These are phyloP conservation scores for Semotilus atromaculatus DNA, from an alignment of 2,797 vertebrate species.

Conservation along the genomic window DNA sequence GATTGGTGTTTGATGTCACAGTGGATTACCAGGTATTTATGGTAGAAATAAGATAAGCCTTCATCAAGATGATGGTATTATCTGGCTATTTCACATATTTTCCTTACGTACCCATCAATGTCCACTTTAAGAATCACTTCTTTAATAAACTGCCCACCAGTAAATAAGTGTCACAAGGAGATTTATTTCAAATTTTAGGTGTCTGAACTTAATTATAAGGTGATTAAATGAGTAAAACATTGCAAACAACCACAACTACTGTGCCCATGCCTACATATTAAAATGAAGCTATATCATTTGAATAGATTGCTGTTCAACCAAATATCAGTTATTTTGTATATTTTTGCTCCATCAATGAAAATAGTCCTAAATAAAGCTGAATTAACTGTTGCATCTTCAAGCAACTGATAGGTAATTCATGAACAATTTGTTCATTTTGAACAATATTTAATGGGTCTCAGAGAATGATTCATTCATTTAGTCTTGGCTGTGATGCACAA, in stretches of 20 bases:
- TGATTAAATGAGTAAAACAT: not conserved
- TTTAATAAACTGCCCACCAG: not conserved
- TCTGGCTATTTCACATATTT: conserved; percentile 32
- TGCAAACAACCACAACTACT: not conserved
- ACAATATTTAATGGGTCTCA: not conserved
- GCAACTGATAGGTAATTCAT: not conserved
- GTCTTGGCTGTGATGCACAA: not conserved
- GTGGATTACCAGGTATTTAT: conserved; percentile 39
- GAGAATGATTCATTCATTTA: not conserved
- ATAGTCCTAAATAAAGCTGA: not conserved
- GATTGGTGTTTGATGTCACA: conserved; percentile 56
- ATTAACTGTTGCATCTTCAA: not conserved
- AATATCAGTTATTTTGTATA: not conserved
- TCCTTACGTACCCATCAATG: not conserved
- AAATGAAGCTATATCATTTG: not conserved
- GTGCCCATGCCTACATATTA: not conserved
- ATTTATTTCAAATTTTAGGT: not conserved
- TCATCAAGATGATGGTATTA: conserved; percentile 47
- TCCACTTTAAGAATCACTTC: not conserved
- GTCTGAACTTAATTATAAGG: not conserved
- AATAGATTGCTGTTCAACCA: not conserved
- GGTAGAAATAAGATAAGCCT: conserved; percentile 50
- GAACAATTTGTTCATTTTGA: not conserved
- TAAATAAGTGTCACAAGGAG: not conserved
- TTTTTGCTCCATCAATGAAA: not conserved